Conservation (phyloP, 2,113 vertebrate genomes). For the Otolemur garnettii region DNA sequence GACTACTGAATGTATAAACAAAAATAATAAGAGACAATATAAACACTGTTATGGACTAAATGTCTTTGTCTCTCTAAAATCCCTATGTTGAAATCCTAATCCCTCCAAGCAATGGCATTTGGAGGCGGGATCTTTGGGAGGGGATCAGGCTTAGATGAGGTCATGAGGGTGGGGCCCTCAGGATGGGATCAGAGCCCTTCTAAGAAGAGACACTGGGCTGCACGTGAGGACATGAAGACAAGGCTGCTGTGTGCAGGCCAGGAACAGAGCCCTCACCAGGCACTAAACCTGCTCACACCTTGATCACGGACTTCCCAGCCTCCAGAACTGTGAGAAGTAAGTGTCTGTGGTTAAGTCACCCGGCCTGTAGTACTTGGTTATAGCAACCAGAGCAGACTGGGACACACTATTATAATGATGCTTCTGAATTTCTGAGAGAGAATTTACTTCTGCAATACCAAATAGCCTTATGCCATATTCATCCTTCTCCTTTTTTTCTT, state of each 20-base stretch:
- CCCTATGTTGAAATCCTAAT: fast-evolving
- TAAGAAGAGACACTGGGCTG: neutral
- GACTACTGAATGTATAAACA: fast-evolving
- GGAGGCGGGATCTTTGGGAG: neutral
- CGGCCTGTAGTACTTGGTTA: fast-evolving
- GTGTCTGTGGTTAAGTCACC: fast-evolving
- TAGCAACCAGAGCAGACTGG: fast-evolving
- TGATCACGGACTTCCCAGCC: neutral
- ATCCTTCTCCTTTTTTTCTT: no score
- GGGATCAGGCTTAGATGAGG: fast-evolving
- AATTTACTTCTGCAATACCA: fast-evolving
- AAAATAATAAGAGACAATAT: fast-evolving
- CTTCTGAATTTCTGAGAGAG: neutral
- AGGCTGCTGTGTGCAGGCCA: fast-evolving
- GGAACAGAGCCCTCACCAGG: neutral
- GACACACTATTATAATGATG: fast-evolving
- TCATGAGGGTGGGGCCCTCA: fast-evolving
- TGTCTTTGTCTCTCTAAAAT: fast-evolving
- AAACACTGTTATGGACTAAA: fast-evolving
- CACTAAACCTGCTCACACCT: fast-evolving
- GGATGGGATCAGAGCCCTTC: fast-evolving
- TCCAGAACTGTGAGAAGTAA: fast-evolving
- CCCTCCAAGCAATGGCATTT: fast-evolving
- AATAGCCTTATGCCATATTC: fast-evolving
- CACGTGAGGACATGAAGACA: fast-evolving